Conservation (phyloP, 2,888 invertebrate genomes). For the Thyatira batis region DNA sequence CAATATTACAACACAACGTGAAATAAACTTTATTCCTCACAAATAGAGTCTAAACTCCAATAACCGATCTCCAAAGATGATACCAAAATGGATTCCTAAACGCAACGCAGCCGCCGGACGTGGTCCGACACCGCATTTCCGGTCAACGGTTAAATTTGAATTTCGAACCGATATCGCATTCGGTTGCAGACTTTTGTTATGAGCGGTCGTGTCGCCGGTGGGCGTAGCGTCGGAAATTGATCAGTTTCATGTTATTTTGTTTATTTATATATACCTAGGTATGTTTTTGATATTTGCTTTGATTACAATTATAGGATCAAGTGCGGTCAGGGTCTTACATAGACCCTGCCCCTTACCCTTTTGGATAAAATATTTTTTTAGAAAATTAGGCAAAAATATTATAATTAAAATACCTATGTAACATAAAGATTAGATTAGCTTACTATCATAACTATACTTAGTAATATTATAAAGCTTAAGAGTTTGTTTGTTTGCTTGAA, state of each 20-base stretch:
- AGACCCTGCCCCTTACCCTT: too few species aligned
- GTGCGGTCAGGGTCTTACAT: too few species aligned
- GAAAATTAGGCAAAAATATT: too few species aligned
- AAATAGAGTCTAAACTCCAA: conserved; percentile 8
- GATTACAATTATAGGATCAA: too few species aligned
- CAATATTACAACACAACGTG: neutral
- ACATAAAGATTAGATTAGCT: too few species aligned
- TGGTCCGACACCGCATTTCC: conserved; percentile 64
- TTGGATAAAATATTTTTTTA: too few species aligned
- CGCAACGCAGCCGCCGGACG: conserved; percentile 50
- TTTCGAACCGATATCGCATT: conserved; percentile 72
- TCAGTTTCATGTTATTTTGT: conserved; percentile 5
- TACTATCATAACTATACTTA: too few species aligned
- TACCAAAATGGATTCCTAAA: conserved; percentile 22
- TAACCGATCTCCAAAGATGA: conserved; percentile 17
- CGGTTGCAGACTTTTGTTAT: conserved; percentile 59
- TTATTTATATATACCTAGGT: conserved; percentile 11
- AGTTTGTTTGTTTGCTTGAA: too few species aligned
- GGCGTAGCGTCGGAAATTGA: conserved; percentile 53
- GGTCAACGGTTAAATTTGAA: conserved; percentile 78
- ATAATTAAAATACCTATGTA: too few species aligned
- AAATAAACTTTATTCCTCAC: conserved; percentile 6
- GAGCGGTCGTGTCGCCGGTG: conserved; percentile 50
- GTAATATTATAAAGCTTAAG: too few species aligned
- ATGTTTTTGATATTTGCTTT: neutral